A percentile compares a stretch with the other conserved stretches of the same genome.
Evolutionary conservation across 2,888 invertebrate species (phyloP).

Genomic region (Xestia sexstrigata): DNA sequence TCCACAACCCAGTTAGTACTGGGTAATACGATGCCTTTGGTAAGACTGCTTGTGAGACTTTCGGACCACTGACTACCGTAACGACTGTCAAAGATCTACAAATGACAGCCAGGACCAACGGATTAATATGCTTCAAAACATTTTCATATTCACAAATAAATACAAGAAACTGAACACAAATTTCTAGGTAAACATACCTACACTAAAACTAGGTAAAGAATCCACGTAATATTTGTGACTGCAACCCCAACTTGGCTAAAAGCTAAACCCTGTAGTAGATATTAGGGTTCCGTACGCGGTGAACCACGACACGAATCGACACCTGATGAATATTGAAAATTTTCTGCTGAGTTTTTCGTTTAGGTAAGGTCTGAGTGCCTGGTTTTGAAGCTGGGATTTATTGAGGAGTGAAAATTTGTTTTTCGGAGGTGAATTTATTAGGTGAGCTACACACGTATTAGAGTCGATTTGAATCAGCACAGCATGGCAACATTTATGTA

Average conservation of each 20-base stretch:
- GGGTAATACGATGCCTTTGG: background rate
- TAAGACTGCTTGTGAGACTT: background rate
- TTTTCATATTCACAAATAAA: background rate
- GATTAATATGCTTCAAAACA: background rate
- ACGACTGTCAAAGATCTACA: background rate
- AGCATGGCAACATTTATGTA: background rate
- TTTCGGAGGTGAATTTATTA: background rate
- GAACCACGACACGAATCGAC: slow-evolving; percentile 65
- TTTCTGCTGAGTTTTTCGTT: slow-evolving; percentile 41
- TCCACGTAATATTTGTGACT: background rate
- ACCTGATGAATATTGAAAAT: slow-evolving; percentile 63
- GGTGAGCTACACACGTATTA: background rate
- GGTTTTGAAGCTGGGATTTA: slow-evolving; percentile 16
- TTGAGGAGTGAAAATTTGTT: slow-evolving; percentile 7
- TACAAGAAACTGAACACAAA: background rate
- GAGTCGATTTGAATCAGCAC: background rate
- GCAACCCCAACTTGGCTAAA: slow-evolving; percentile 59
- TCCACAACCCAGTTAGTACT: background rate
- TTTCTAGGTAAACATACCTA: background rate
- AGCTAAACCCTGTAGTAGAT: slow-evolving; percentile 71
- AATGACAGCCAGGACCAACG: background rate
- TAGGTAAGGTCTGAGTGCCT: slow-evolving; percentile 13
- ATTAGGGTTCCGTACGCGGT: slow-evolving; percentile 51
- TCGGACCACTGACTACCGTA: background rate
- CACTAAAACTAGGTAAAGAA: background rate